A percentile compares a stretch with the other conserved stretches of the same genome.
phyloP scores from a whole-genome alignment of 1,140 invertebrate genomes.

The Ptiloglossa arizonensis region DNA sequence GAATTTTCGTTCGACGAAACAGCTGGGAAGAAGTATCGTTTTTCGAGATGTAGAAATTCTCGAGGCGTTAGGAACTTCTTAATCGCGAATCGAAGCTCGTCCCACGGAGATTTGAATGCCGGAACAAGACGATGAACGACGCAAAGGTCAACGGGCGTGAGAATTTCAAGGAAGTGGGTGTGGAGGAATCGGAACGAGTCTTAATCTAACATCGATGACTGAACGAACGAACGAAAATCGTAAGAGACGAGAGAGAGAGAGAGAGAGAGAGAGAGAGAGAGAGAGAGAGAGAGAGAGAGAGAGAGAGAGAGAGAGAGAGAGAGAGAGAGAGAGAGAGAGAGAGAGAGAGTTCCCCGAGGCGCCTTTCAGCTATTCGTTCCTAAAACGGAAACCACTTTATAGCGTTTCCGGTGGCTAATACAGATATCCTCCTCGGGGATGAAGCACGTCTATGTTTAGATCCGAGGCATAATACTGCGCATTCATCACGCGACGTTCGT shows the following conservation, averaged over 20 bases:
- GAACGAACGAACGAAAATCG: neutral
- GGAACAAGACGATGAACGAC: neutral
- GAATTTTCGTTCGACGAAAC: too few species aligned
- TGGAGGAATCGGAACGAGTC: neutral
- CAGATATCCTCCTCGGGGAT: slow-evolving; percentile 66
- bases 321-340: too few species aligned
- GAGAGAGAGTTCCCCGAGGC: neutral
- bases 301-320: too few species aligned
- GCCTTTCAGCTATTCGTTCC: slow-evolving; percentile 43
- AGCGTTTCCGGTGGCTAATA: slow-evolving; percentile 63
- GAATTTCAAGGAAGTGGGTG: neutral
- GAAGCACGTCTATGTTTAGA: slow-evolving; percentile 67
- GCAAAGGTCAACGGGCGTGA: neutral
- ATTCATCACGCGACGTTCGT: slow-evolving; percentile 49
- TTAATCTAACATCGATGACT: neutral
- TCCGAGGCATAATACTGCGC: slow-evolving; percentile 50
- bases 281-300: too few species aligned
- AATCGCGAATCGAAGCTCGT: neutral
- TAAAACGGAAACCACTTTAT: slow-evolving; percentile 64
- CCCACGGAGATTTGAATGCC: slow-evolving; percentile 1
- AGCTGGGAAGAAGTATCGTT: too few species aligned
- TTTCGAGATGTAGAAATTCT: too few species aligned
- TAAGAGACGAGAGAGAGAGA: too few species aligned
- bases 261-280: too few species aligned
- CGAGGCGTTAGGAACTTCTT: neutral